Evolutionary conservation across 2,888 invertebrate species (phyloP).

Genomic region (Plebejus argus): DNA sequence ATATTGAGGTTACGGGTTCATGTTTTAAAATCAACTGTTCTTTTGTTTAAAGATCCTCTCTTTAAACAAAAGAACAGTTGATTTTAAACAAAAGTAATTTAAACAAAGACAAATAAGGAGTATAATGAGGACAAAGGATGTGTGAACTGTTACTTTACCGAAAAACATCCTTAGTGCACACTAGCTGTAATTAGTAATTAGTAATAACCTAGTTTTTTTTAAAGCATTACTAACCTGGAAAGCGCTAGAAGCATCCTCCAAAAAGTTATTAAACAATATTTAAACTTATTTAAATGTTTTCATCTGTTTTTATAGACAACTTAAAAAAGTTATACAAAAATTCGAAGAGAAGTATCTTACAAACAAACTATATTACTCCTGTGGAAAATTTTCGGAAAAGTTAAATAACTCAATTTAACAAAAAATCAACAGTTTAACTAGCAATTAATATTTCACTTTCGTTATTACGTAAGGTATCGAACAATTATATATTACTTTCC

Average conservation of each 20-base stretch:
- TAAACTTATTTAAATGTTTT: background rate
- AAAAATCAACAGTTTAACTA: slow-evolving; percentile 1
- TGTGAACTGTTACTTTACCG: background rate
- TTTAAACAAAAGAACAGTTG: slow-evolving; percentile 13
- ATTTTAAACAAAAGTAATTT: background rate
- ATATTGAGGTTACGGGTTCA: slow-evolving; percentile 16
- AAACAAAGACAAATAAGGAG: background rate
- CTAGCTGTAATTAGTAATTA: background rate
- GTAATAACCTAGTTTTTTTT: background rate
- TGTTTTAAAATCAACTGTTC: too few species aligned
- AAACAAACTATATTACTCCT: too few species aligned
- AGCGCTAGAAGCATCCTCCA: too few species aligned
- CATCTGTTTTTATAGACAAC: background rate
- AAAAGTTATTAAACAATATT: background rate
- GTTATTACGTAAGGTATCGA: slow-evolving; percentile 7
- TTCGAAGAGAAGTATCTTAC: too few species aligned
- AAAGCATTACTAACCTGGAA: too few species aligned
- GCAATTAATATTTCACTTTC: slow-evolving; percentile 11
- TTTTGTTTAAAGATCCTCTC: too few species aligned
- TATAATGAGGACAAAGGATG: background rate
- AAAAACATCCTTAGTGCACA: background rate
- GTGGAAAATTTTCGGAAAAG: background rate
- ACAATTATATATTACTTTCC: slow-evolving; percentile 12
- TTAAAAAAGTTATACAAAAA: too few species aligned
- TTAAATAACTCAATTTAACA: too few species aligned